Evolutionary conservation across 2,797 vertebrate genomes (phyloP), one percentile per base, ranked within the genome.

Genomic region (Emydoidea blandingii): DNA sequence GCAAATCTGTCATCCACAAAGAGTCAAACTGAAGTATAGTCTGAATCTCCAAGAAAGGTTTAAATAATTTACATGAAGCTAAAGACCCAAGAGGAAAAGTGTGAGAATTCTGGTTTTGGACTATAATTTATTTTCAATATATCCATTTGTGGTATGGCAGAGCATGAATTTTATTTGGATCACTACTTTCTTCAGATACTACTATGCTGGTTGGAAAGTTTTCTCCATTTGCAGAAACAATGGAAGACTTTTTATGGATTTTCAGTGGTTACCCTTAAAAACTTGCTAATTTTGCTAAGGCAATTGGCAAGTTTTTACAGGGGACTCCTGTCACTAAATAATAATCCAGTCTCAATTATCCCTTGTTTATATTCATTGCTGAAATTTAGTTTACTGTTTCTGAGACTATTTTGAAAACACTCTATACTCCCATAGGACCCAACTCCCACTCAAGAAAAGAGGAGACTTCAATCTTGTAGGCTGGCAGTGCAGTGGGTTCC

Each of bases 371-470:
- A 97, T 97, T 96, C 96, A 96, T 90, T 3, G 0, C 91, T 50
- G 93, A 95, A 94, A 96, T 92, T 72, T 41, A 72, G n/a, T 72
- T 79, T 93, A 84, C 89, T 57, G 87, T 91, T 94, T 96, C 92
- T 92, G 91, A 96, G 94, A 88, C 93, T 96, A 95, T 94, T 97
- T 41, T 84, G 93, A 95, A 97, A 95, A 89, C 79, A 79, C 52
- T 79, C 89, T 89, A 23, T 85, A 92, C 44, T 96, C 97, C 96
- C 96, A 90, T 92, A 97, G 92, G 94, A 92, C 90, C 93, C 96
- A 96, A 96, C 90, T 96, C 96, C 94, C 95, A 97, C 96, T 97
- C 95, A 97, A 97, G 96, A 93, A 96, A 96, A 97, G 94, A 96
- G 95, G 74, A 44, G 27, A 78, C 91, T 89, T 97, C 97, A 96